phyloP scores from a whole-genome alignment of 2,797 vertebrate genomes.

The Oceanodroma leucorhoa region DNA sequence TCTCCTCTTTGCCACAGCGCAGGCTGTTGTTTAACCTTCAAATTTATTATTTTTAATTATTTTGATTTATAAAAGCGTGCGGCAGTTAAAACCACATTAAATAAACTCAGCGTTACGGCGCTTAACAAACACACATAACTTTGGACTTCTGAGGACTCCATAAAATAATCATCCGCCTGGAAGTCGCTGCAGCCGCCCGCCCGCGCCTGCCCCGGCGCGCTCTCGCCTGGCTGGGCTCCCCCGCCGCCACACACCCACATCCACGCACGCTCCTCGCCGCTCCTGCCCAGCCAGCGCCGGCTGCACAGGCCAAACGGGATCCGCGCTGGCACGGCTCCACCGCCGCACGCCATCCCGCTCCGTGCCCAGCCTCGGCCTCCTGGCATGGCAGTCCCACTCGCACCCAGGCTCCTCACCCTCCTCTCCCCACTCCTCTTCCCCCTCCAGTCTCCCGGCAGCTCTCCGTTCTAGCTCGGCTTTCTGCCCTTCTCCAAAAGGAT shows the following conservation, averaged over 20 bases:
- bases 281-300: background rate
- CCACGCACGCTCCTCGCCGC: background rate
- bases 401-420: background rate
- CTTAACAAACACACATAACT: conserved; percentile 79
- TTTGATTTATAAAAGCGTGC: conserved; percentile 85
- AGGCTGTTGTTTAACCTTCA: conserved; percentile 81
- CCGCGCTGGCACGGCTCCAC: background rate
- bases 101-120: conserved; percentile 78
- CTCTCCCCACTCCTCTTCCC: background rate
- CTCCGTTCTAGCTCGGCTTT: background rate
- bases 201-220: conserved; percentile 1
- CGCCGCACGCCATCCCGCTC: fast-evolving
- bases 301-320: background rate
- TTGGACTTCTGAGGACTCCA: conserved; percentile 74
- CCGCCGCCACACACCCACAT: background rate
- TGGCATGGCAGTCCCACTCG: background rate
- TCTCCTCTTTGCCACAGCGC: conserved; percentile 63
- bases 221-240: background rate
- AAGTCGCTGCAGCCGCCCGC: conserved; percentile 71
- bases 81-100: conserved; percentile 83
- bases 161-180: conserved; percentile 82
- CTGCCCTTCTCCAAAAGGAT: background rate
- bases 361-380: background rate
- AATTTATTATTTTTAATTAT: conserved; percentile 90
- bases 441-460: background rate